Evolutionary conservation across 2,113 vertebrate genomes (phyloP), one percentile per base, ranked within the genome.

Genomic region (Tragelaphus imberbis): DNA sequence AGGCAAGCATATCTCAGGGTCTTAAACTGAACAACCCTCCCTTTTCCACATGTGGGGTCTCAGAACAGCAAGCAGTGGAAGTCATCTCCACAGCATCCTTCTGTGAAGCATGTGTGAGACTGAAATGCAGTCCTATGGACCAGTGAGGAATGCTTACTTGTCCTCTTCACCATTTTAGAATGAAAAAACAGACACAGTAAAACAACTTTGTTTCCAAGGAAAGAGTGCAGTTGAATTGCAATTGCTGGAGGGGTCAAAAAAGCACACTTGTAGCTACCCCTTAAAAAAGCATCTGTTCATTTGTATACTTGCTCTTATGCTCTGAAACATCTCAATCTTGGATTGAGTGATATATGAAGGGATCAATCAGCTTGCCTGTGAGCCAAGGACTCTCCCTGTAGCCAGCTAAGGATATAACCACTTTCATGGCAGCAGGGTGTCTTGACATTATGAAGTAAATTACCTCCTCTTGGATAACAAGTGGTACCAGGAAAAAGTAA

Each of bases 401-500:
- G 58, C 14, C 27, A 96, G 55, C 63, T 55, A 47, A 61, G 65
- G 75, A 65, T 88, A 86, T 53, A 87, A 94, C 68, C 82, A 77
- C 91, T 93, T 87, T 96, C 28, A 11, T n/a, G 10, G 86, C 86
- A 98, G 89, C 93, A 90, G 96, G 91, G 53, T 98, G 91, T 90
- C 96, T 97, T 97, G 97, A 98, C 97, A 97, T 95, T 96, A 47
- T 53, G 59, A 89, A 55, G 91, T 89, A 97, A 98, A 97, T 97
- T 95, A 93, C 87, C 91, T 97, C 86, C 89, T 97, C 91, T 86
- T 96, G 95, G 95, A 94, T 96, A 97, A 93, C 79, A 97, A 97
- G 90, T 95, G 93, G 93, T 97, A 97, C 98, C 89, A 92, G 93
- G 98, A 97, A 97, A 97, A 98, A 95, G 93, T 93, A 95, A 97